These are phyloP conservation scores for Leucania comma DNA, from an alignment of 2,888 invertebrate species.

Conservation along the genomic window DNA sequence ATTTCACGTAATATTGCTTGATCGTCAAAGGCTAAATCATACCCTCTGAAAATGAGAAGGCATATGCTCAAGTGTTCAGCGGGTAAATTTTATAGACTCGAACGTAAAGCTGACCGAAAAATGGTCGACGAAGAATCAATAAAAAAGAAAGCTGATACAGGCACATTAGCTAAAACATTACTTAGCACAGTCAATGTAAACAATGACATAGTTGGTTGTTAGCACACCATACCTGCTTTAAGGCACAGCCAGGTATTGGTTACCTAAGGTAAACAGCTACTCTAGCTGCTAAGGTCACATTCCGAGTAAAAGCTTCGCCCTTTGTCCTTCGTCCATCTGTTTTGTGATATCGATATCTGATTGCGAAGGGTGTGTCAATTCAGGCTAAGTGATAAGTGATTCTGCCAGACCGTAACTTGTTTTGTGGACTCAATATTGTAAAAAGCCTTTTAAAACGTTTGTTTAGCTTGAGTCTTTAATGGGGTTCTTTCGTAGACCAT, in stretches of 20 bases:
- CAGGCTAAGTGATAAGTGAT: slow-evolving; percentile 41
- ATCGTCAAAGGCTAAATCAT: background rate
- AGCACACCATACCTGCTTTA: slow-evolving; percentile 10
- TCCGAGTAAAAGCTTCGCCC: slow-evolving; percentile 43
- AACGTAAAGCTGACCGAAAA: background rate
- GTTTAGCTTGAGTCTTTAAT: slow-evolving; percentile 25
- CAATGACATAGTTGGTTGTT: slow-evolving; percentile 13
- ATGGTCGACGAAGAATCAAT: background rate
- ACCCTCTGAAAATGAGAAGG: background rate
- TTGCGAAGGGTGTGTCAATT: slow-evolving; percentile 43
- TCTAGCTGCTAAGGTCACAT: slow-evolving; percentile 37
- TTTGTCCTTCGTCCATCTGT: slow-evolving; percentile 37
- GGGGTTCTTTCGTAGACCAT: slow-evolving; percentile 17
- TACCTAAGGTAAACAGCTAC: slow-evolving; percentile 28
- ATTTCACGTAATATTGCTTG: background rate
- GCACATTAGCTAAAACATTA: slow-evolving; percentile 9
- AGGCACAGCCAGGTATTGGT: slow-evolving; percentile 42
- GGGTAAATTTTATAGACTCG: background rate
- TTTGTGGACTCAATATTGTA: background rate
- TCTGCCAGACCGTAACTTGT: slow-evolving; percentile 15
- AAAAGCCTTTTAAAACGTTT: slow-evolving; percentile 28
- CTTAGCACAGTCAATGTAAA: slow-evolving; percentile 14
- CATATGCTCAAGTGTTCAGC: background rate
- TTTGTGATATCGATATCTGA: slow-evolving; percentile 45
- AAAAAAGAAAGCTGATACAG: slow-evolving; percentile 1